These are phyloP conservation scores for Eolophus roseicapilla DNA, from an alignment of 2,113 vertebrate species.

Conservation along the genomic window DNA sequence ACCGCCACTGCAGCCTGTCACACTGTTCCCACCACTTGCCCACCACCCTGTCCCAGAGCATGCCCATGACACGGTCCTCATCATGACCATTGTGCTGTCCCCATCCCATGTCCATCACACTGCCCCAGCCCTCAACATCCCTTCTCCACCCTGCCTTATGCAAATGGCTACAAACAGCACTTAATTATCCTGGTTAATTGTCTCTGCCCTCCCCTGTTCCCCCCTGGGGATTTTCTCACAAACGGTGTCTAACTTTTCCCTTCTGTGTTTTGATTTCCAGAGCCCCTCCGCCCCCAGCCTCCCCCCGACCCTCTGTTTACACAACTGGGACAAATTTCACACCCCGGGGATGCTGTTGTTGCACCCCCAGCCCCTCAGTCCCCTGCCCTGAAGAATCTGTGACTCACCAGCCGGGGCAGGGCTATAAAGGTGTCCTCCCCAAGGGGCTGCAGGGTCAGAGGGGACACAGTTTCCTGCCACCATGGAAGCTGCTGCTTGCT, in stretches of 20 bases:
- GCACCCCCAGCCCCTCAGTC: background rate
- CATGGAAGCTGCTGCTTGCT: background rate
- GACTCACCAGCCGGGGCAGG: background rate
- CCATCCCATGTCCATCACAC: background rate
- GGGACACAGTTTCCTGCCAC: background rate
- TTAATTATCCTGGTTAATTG: constrained; percentile 65
- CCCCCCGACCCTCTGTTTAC: constrained; percentile 73
- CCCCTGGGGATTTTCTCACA: constrained; percentile 75
- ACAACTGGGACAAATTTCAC: constrained; percentile 81
- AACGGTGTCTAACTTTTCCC: constrained; percentile 83
- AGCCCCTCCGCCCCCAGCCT: constrained; percentile 54
- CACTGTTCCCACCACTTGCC: background rate
- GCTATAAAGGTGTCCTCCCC: constrained; percentile 61
- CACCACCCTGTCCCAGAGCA: too few species aligned
- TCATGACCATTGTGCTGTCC: background rate
- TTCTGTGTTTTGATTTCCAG: constrained; percentile 80
- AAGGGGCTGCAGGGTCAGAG: background rate
- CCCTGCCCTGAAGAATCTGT: constrained; percentile 36
- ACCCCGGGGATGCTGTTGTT: background rate
- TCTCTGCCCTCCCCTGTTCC: constrained; percentile 5
- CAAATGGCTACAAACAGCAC: background rate
- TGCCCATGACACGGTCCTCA: background rate
- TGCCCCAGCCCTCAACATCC: background rate
- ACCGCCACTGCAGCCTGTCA: background rate
- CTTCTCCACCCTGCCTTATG: background rate